Evolutionary conservation across 2,797 vertebrate genomes (phyloP), one percentile per base, ranked within the genome.

Genomic region (Myiotriccus ornatus): DNA sequence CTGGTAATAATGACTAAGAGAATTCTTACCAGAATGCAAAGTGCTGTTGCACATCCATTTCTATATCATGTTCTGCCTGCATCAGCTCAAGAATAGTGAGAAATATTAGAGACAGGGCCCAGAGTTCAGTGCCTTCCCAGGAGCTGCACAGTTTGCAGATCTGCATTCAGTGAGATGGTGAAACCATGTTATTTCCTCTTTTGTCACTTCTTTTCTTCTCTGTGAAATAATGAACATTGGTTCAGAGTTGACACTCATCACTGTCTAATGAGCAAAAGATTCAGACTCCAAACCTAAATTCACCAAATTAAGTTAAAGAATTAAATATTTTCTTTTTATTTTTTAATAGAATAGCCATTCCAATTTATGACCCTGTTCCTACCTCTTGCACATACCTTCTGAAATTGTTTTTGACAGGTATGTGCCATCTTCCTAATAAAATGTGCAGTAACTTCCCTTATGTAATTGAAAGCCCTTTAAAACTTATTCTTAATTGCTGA

Each of bases 401-500:
- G 49, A 83, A 44, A 44, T 30, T 34, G 3, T 73, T 78, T 93
- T 85, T 77, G 56, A 64, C 19, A 77, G 41, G 32, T 88, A 17
- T 71, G 59, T 81, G 8, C 57, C 30, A 35, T 64, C 49, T 57
- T 71, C 46, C 34, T 28, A 64, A 52, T 56, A 71, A 92, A 83
- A 86, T 34, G 25, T 70, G 69, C 69, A 74, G 34, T 68, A 75
- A 47, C 11, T 82, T 84, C 15, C 46, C 55, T 71, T 39, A 46
- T 73, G 53, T 44, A 82, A 65, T 30, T 77, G 63, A 82, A 93
- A 89, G 20, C 63, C 39, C 59, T 92, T 79, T 85, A 87, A 74
- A 89, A 32, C 5, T 84, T 88, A 87, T 79, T 84, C 5, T 84
- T 88, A 87, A 81, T 84, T 91, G 71, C 62, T 53, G 49, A 64